Base-by-base conservation (phyloP, 1,140 invertebrate genomes). In the Heliconius congener region DNA sequence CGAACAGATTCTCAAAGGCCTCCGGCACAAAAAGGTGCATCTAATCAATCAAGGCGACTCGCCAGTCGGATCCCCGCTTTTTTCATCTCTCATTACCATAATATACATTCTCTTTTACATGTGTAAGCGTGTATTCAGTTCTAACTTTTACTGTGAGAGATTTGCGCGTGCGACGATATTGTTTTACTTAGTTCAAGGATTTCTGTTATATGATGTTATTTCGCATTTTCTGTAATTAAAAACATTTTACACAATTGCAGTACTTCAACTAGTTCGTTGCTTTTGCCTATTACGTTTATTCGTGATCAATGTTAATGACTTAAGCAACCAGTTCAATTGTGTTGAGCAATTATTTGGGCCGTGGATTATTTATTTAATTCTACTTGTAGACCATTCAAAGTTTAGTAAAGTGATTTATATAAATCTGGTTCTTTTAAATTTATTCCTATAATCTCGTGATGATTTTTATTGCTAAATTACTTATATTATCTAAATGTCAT, bases 121-220 rank as follows among this genome's bases (percentile, higher is more conserved):
- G 57, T 71, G 80, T 70, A 30, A 27, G 19, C 55, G n/a, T 66
- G n/a, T 66, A 3, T 30, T 66, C 60, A 30, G 42, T 71, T 73
- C 27, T 76, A 71, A 80, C 57, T 30, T 30, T 30, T 13, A 30
- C 11, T 30, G 60, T 66, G 4, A 30, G 74, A 83, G 18, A 84
- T 72, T 83, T 91, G 87, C 85, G 86, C 90, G 85, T 90, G 90
- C 89, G 88, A 84, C 85, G 83, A 81, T 88, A 90, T 88, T 86
- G 88, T 92, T 89, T 88, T 78, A 87, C 81, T 86, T 87, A 88
- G 88, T 86, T 89, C 88, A 89, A 88, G 85, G 85, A 87, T 91
- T 90, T 91, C 88, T 88, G 19, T 90, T 80, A 78, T 85, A 79
- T 86, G 86, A 78, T 73, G 74, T 78, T 52, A 78, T 76, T 82